phyloP scores from a whole-genome alignment of 2,797 vertebrate species.

The Melanotaenia boesemani region DNA sequence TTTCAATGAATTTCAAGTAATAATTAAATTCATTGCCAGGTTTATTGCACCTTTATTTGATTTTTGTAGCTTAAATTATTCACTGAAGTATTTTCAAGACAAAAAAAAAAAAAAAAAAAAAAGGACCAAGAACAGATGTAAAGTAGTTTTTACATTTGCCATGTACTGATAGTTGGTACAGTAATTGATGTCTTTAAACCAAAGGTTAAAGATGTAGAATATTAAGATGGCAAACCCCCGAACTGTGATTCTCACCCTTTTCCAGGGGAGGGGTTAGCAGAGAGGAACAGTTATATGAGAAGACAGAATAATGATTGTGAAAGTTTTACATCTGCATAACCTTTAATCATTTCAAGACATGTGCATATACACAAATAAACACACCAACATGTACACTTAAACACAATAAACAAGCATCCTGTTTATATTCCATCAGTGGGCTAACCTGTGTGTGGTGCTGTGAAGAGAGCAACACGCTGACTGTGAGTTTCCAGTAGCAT shows the following conservation, averaged over 20 bases:
- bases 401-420: conserved; percentile 46
- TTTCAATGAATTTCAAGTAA: conserved; percentile 5
- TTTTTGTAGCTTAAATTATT: conserved; percentile 24
- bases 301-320: background rate
- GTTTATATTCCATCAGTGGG: conserved; percentile 28
- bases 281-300: conserved; percentile 4
- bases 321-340: conserved; percentile 12
- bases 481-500: background rate
- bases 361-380: conserved; percentile 2
- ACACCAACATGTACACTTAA: conserved; percentile 19
- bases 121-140: conserved; percentile 19
- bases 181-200: background rate
- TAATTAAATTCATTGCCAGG: conserved; percentile 6
- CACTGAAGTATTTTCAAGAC: background rate
- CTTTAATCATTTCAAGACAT: background rate
- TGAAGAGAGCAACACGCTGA: conserved; percentile 11
- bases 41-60: conserved; percentile 41
- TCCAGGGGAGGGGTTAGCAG: background rate
- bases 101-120: background rate
- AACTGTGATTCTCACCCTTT: conserved; percentile 23
- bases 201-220: conserved; percentile 9
- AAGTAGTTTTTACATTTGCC: conserved; percentile 24
- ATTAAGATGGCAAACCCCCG: conserved; percentile 9
- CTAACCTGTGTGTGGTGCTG: conserved; percentile 24
- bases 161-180: conserved; percentile 43